Base-by-base conservation (phyloP, 2,797 vertebrate species). In the Lindbergichthys nudifrons region DNA sequence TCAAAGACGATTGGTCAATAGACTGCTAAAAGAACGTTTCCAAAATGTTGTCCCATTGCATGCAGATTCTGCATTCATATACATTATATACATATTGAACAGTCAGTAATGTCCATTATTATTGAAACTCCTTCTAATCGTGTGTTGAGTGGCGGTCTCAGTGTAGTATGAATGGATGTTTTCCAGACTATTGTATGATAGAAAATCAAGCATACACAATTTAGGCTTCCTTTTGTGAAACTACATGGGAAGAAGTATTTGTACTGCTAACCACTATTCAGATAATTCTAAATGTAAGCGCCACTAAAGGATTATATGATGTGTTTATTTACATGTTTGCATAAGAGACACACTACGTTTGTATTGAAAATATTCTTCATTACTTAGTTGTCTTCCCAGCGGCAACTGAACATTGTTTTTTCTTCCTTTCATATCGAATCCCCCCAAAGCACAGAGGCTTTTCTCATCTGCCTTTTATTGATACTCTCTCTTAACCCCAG, bases 401-500 rank as follows among this genome's bases (percentile, higher is more conserved):
- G 39, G 63, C 58, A 54, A 5, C 18, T 52, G 57, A 73, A 82
- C 68, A 45, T 11, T 32, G 73, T 32, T 32, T 36, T 9, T 9
- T 36, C 32, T 9, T 9, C 32, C 32, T 79, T 77, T 79, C 32
- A 73, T 75, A 64, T 77, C 30, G 66, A 71, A 42, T 70, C 60
- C 21, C 57, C 57, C 61, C 26, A 68, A 77, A 48, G 48, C 73
- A 60, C 56, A 45, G 26, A 66, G 9, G 66, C 69, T 68, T 85
- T 82, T 73, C 73, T 84, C 70, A 48, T 84, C 60, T 68, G 48
- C 46, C 58, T 72, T 70, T 50, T 53, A 63, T 62, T 39, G 53
- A 84, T 57, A 53, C 53, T 86, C 65, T 76, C 66, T 77, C 67
- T 84, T 78, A 81, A 75, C 61, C 73, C 23, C 36, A 10, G 46